Conservation (phyloP, 2,888 invertebrate genomes). For the Dicycla oo region DNA sequence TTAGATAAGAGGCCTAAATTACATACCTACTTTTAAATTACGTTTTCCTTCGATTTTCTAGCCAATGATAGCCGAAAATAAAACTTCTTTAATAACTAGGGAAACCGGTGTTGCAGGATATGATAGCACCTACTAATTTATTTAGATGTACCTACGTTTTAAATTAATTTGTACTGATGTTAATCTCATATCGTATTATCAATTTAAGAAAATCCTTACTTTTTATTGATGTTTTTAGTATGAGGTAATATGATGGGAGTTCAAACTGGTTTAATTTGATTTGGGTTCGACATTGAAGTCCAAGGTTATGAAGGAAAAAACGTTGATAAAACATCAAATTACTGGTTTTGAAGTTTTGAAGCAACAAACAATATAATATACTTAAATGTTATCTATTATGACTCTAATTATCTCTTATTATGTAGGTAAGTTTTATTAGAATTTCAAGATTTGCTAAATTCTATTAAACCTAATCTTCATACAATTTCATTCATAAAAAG, state of each 20-base stretch:
- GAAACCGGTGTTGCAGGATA: too few species aligned
- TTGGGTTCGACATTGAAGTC: slow-evolving; percentile 66
- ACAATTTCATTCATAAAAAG: too few species aligned
- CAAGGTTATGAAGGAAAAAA: slow-evolving; percentile 58
- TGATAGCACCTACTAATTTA: too few species aligned
- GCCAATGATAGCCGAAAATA: too few species aligned
- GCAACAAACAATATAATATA: slow-evolving; percentile 5
- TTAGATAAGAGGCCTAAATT: background rate
- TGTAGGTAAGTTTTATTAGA: background rate
- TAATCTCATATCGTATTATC: background rate
- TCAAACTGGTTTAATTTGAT: slow-evolving; percentile 59
- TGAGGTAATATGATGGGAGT: slow-evolving; percentile 8
- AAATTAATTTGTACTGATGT: background rate
- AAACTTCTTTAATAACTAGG: too few species aligned
- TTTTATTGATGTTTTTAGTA: slow-evolving; percentile 32
- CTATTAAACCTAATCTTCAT: too few species aligned
- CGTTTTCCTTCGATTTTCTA: background rate
- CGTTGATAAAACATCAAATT: slow-evolving; percentile 33
- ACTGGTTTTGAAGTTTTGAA: slow-evolving; percentile 34
- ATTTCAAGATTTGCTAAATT: background rate
- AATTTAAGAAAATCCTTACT: slow-evolving; percentile 10
- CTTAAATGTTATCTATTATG: background rate
- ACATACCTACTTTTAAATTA: background rate
- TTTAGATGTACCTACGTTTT: too few species aligned
- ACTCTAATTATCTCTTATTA: background rate